phyloP scores from a whole-genome alignment of 2,888 invertebrate species.

The Lycocerus yunnanus region DNA sequence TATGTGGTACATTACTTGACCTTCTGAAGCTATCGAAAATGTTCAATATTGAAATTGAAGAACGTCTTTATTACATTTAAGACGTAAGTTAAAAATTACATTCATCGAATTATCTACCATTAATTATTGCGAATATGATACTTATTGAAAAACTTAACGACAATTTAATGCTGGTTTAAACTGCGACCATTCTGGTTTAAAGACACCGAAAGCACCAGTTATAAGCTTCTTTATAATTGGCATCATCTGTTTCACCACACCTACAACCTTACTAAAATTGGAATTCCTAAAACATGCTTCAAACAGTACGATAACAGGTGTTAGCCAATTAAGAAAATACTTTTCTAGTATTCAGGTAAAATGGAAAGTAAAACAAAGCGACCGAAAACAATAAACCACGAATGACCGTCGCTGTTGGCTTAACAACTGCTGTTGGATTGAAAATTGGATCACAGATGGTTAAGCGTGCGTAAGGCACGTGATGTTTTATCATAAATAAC shows the following conservation, averaged over 20 bases:
- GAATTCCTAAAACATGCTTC: slow-evolving; percentile 13
- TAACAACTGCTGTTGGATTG: slow-evolving; percentile 43
- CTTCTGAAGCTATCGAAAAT: background rate
- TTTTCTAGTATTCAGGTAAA: slow-evolving; percentile 37
- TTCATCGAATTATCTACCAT: background rate
- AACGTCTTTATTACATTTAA: background rate
- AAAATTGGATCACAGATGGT: slow-evolving; percentile 51
- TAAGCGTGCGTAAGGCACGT: slow-evolving; percentile 50
- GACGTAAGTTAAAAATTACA: background rate
- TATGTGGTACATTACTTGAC: background rate
- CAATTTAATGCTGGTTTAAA: background rate
- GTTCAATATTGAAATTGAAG: background rate
- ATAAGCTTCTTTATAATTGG: slow-evolving; percentile 19
- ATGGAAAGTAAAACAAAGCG: slow-evolving; percentile 44
- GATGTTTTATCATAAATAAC: slow-evolving; percentile 47
- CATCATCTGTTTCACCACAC: slow-evolving; percentile 21
- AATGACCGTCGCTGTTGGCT: slow-evolving; percentile 29
- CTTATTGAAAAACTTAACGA: background rate
- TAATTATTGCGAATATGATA: background rate
- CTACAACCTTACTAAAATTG: slow-evolving; percentile 15
- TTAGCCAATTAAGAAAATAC: slow-evolving; percentile 40
- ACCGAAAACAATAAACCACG: slow-evolving; percentile 42
- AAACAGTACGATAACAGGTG: slow-evolving; percentile 38
- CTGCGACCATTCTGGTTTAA: background rate
- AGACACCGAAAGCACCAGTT: background rate